phyloP scores from a whole-genome alignment of 2,113 vertebrate species.

The Cyprinodon variegatus region DNA sequence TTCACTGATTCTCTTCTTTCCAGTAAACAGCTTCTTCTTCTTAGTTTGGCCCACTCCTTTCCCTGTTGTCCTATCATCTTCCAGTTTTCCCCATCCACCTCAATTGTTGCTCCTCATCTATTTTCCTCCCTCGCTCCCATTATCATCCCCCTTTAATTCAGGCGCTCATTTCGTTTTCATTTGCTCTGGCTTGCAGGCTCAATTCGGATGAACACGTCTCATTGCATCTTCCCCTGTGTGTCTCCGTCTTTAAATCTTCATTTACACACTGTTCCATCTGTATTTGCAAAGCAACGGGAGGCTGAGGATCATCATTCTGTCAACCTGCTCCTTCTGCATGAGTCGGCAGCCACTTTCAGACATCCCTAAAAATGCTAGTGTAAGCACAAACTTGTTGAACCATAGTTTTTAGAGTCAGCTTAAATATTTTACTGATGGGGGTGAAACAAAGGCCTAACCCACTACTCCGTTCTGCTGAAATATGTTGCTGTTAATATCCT shows the following conservation, averaged over 20 bases:
- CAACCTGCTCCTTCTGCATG: slow-evolving; percentile 67
- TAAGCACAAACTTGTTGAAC: slow-evolving; percentile 72
- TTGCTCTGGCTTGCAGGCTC: slow-evolving; percentile 50
- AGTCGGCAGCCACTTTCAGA: slow-evolving; percentile 66
- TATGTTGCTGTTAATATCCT: slow-evolving; percentile 1
- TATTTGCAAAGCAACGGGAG: slow-evolving; percentile 67
- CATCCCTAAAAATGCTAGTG: slow-evolving; percentile 52
- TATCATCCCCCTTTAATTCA: slow-evolving; percentile 66
- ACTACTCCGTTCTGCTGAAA: slow-evolving; percentile 14
- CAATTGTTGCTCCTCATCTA: slow-evolving; percentile 55
- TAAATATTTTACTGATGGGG: slow-evolving; percentile 37
- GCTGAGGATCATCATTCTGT: slow-evolving; percentile 69
- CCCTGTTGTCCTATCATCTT: slow-evolving; percentile 46
- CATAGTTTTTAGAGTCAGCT: slow-evolving; percentile 56
- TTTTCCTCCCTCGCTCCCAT: slow-evolving; percentile 50
- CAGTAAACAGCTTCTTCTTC: slow-evolving; percentile 66
- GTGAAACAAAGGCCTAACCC: slow-evolving; percentile 52
- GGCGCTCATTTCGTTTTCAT: slow-evolving; percentile 47
- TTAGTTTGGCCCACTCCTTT: slow-evolving; percentile 49
- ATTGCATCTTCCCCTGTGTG: slow-evolving; percentile 42
- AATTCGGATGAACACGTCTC: slow-evolving; percentile 63
- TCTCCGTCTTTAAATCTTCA: slow-evolving; percentile 56
- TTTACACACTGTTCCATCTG: slow-evolving; percentile 70
- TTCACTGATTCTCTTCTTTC: slow-evolving; percentile 48
- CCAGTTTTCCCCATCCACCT: slow-evolving; percentile 44